Conservation (phyloP, 92 coral and sea anemone genomes). For the Nematostella vectensis region DNA sequence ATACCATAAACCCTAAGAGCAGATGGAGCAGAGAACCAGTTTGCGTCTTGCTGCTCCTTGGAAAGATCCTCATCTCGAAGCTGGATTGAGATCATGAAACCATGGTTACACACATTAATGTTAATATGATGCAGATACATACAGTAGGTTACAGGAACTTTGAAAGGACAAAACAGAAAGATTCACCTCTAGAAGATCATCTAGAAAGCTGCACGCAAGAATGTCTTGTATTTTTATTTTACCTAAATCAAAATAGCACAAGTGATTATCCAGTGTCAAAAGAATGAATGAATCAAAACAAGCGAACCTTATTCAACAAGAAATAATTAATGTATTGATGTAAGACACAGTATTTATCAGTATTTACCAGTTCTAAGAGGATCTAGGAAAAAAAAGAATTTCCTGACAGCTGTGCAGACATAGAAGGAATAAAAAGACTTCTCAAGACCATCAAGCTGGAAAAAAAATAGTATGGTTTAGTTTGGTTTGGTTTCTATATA, state of each 20-base stretch:
- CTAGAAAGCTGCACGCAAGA: constrained; percentile 94
- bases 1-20: constrained; percentile 98
- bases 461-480: no score
- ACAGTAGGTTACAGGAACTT: no score
- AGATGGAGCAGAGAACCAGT: constrained; percentile 99
- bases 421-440: constrained; percentile 96
- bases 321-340: background rate
- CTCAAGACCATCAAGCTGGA: constrained; percentile 94
- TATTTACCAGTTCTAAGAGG: constrained; percentile 92
- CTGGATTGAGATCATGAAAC: constrained; percentile 20
- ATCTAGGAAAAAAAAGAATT: constrained; percentile 95
- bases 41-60: constrained; percentile 95
- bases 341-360: background rate
- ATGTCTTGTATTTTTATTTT: constrained; percentile 97
- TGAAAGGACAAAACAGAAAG: no score
- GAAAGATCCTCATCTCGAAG: constrained; percentile 95
- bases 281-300: no score
- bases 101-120: no score
- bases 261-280: no score
- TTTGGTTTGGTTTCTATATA: no score
- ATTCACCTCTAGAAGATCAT: constrained; percentile 95
- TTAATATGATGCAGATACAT: no score
- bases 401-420: constrained; percentile 97
- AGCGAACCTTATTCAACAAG: no score
- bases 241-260: no score